phyloP scores from a whole-genome alignment of 2,113 vertebrate species.

The Sphyrna mokarran region DNA sequence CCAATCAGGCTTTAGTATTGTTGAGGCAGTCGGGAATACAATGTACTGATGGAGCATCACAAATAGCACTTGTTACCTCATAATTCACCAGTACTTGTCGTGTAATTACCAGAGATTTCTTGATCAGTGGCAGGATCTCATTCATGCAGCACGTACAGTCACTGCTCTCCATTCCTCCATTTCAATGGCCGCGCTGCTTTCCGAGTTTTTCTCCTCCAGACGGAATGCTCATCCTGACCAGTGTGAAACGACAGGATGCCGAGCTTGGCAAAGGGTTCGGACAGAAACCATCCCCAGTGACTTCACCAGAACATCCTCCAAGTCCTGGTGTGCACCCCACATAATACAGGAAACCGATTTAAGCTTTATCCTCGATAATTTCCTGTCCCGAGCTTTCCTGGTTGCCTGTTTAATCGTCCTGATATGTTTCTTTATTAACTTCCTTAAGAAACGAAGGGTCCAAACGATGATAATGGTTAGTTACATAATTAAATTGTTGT shows the following conservation, averaged over 20 bases:
- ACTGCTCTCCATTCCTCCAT: background rate
- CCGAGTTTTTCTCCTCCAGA: background rate
- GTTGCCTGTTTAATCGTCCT: constrained; percentile 8
- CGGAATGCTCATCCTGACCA: background rate
- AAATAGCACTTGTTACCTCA: constrained; percentile 1
- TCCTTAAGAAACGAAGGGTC: background rate
- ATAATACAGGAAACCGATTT: background rate
- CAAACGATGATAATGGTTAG: background rate
- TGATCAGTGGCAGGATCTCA: background rate
- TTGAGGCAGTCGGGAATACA: background rate
- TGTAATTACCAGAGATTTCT: background rate
- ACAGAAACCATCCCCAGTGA: background rate
- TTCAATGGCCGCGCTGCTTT: background rate
- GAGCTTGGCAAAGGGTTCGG: constrained; percentile 5
- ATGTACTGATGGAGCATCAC: background rate
- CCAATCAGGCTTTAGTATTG: background rate
- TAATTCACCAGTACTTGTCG: background rate
- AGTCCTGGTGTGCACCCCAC: background rate
- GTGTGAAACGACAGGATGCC: background rate
- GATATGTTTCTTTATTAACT: constrained; percentile 29
- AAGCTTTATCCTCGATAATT: background rate
- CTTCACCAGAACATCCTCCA: background rate
- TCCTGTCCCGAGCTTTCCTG: constrained; percentile 3
- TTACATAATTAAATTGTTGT: background rate
- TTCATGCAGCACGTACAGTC: background rate